These are phyloP conservation scores for Nycticorax nycticorax DNA, from an alignment of 2,113 vertebrate genomes.

Conservation along the genomic window DNA sequence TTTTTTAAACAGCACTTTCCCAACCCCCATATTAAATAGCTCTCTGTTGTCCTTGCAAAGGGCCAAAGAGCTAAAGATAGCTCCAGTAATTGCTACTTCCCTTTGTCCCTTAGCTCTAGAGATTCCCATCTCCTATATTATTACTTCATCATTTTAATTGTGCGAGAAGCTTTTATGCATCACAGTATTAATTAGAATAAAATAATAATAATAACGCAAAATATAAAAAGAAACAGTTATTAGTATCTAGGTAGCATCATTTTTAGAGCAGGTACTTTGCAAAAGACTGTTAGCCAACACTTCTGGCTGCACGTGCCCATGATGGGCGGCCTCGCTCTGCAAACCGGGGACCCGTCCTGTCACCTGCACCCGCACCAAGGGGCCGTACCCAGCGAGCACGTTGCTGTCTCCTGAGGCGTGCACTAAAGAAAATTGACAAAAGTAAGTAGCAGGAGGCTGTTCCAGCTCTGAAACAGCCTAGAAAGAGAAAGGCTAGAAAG, in stretches of 20 bases:
- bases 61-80: conserved; percentile 54
- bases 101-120: conserved; percentile 17
- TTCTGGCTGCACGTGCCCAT: background rate
- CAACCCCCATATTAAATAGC: background rate
- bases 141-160: conserved; percentile 38
- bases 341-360: background rate
- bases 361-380: background rate
- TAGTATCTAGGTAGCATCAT: background rate
- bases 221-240: background rate
- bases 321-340: background rate
- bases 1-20: background rate
- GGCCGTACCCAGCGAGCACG: fast-evolving
- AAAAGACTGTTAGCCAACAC: background rate
- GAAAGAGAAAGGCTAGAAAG: background rate
- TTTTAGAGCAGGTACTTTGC: background rate
- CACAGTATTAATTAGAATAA: conserved; percentile 19
- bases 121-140: background rate
- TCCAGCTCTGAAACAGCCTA: background rate
- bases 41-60: conserved; percentile 51
- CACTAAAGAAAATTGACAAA: background rate
- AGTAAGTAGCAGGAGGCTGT: background rate
- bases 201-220: conserved; percentile 9
- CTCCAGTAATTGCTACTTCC: conserved; percentile 40
- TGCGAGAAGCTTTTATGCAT: conserved; percentile 12
- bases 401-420: background rate